Base-by-base conservation (phyloP, 2,113 vertebrate genomes). In the Sterrhoptilus dennistouni region DNA sequence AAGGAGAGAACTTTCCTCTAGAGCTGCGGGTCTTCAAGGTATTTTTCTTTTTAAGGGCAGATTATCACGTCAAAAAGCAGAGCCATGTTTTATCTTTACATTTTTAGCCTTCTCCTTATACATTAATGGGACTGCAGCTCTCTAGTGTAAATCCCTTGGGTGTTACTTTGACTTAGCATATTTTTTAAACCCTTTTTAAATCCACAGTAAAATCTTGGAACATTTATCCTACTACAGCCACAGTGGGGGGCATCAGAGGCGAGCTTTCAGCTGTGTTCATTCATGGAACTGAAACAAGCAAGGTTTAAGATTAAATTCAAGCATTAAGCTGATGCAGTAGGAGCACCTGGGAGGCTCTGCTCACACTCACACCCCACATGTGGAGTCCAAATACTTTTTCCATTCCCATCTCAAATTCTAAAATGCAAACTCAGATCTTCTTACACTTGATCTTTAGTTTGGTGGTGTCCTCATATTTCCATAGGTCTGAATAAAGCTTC, bases 51-150 rank as follows among this genome's bases (percentile, higher is more conserved):
- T 72, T 96, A 82, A 80, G 27, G n/a, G 33, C 16, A 80, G 57
- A 96, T 84, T 90, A 95, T 33, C 83, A 80, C 29, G 45, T 87
- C 59, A 90, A 75, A 91, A 87, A 92, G 50, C 59, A 92, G 49
- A 77, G 5, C 38, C 9, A 8, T 89, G 49, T 90, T 94, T 92
- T 91, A 91, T 92, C 81, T 84, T 91, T 18, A 10, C 76, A 64
- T 50, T 84, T 93, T 91, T 86, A 80, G 44, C 59, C n/a, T 70
- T 82, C 72, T 76, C 61, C 80, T 89, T 83, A 38, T 65, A 68
- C 76, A 57, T 68, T 94, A 94, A 76, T 79, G 12, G 10, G 8
- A 61, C 57, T 76, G 42, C 38, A 87, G 27, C 56, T 92, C 69
- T 17, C 36, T 47, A 25, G 27, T 23, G 12, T 45, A 53, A 53